These are phyloP conservation scores for Cantharis rustica DNA, from an alignment of 2,888 invertebrate species.

Conservation along the genomic window DNA sequence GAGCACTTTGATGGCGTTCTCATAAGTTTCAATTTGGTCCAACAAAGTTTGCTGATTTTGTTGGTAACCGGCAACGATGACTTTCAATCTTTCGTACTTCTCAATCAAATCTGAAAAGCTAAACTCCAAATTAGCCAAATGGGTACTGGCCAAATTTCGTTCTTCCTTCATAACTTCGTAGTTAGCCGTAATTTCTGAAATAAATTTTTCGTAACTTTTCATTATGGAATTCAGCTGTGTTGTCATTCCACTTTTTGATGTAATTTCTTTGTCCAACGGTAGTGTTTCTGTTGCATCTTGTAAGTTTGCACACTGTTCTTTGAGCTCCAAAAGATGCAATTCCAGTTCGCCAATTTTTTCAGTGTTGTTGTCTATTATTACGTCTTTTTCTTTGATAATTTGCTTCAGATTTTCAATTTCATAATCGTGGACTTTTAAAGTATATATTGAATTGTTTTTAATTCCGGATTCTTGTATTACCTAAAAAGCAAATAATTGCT, in stretches of 20 bases:
- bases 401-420: constrained; percentile 39
- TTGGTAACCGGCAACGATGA: constrained; percentile 44
- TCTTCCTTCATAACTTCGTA: constrained; percentile 41
- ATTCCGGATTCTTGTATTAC: constrained; percentile 25
- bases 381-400: constrained; percentile 40
- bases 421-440: constrained; percentile 34
- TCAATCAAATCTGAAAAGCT: constrained; percentile 47
- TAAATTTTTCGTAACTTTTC: constrained; percentile 44
- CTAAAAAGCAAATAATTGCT: not conserved
- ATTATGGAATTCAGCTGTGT: constrained; percentile 28
- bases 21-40: constrained; percentile 41
- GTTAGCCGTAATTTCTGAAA: constrained; percentile 43
- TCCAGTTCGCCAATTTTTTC: constrained; percentile 34
- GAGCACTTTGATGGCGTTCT: constrained; percentile 36
- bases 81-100: constrained; percentile 48
- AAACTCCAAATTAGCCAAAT: constrained; percentile 46
- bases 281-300: constrained; percentile 28
- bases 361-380: constrained; percentile 35
- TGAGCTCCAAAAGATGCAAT: constrained; percentile 8
- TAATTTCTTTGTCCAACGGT: constrained; percentile 26
- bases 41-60: constrained; percentile 44
- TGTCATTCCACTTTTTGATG: not conserved
- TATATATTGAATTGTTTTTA: constrained; percentile 8
- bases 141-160: constrained; percentile 37
- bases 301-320: constrained; percentile 8